Conservation (phyloP, 2,113 vertebrate species). For the Pipra filicauda region DNA sequence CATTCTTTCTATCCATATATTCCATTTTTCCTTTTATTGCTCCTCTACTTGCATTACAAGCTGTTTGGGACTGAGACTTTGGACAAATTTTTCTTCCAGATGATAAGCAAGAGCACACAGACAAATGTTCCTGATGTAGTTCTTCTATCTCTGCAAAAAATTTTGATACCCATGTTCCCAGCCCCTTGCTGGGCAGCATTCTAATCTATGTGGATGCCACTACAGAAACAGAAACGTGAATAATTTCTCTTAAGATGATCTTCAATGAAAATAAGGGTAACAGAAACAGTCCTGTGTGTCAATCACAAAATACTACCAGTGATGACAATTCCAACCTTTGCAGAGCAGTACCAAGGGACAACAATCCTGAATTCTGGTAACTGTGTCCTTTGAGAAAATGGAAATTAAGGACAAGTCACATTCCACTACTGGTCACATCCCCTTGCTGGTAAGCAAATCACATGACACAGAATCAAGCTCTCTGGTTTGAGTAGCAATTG, state of each 20-base stretch:
- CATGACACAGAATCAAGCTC: background rate
- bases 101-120: background rate
- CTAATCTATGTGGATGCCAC: background rate
- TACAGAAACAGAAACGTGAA: background rate
- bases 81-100: background rate
- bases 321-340: conserved; percentile 30
- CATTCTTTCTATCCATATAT: background rate
- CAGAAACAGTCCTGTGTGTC: background rate
- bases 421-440: background rate
- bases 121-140: background rate
- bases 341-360: background rate
- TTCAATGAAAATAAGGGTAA: background rate
- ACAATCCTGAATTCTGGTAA: conserved; percentile 30
- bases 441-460: conserved; percentile 15
- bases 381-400: background rate
- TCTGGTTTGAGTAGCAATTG: background rate
- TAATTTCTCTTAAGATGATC: background rate
- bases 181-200: background rate
- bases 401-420: conserved; percentile 9
- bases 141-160: background rate
- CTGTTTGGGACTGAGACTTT: background rate
- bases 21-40: background rate
- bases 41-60: background rate
- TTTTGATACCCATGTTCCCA: background rate
- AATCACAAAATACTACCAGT: background rate